Conservation (phyloP, 1,140 invertebrate species). For the Gonatopus flavifemur region DNA sequence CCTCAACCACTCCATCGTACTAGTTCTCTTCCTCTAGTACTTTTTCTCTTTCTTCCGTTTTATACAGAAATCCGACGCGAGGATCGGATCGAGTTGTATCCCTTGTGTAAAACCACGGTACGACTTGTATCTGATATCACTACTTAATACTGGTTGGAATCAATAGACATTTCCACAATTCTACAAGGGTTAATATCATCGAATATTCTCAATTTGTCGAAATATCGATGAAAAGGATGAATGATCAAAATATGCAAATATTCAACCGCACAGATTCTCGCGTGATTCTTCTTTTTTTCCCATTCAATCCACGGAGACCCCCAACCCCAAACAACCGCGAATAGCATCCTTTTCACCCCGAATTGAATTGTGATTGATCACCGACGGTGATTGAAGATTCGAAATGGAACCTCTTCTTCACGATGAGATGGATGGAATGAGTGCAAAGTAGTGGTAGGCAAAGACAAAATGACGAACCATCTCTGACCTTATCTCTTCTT, state of each 20-base stretch:
- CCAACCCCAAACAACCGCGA: too few relatives aligned
- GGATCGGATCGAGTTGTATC: too few relatives aligned
- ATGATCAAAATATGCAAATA: too few relatives aligned
- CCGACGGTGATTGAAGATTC: slow-evolving; percentile 52
- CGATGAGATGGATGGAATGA: too few relatives aligned
- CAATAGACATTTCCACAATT: slow-evolving; percentile 21
- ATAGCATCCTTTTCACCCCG: slow-evolving; percentile 24
- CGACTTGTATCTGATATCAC: slow-evolving; percentile 26
- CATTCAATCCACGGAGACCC: slow-evolving; percentile 20
- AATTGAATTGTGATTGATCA: slow-evolving; percentile 57
- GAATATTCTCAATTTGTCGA: too few relatives aligned
- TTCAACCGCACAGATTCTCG: too few relatives aligned
- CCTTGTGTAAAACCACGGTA: too few relatives aligned
- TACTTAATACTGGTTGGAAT: slow-evolving; percentile 40
- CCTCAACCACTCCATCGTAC: slow-evolving; percentile 20
- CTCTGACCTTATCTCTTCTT: slow-evolving; percentile 11
- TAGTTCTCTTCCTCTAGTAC: slow-evolving; percentile 10
- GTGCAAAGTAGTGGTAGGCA: slow-evolving; percentile 15
- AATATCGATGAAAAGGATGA: too few relatives aligned
- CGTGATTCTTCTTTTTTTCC: slow-evolving; percentile 13
- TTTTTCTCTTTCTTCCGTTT: slow-evolving; percentile 10
- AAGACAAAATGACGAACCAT: slow-evolving; percentile 47
- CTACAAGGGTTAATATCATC: too few relatives aligned
- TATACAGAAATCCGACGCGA: too few relatives aligned
- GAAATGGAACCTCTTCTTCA: slow-evolving; percentile 46